Conservation (phyloP, 2,797 vertebrate genomes). For the Intellagama lesueurii region DNA sequence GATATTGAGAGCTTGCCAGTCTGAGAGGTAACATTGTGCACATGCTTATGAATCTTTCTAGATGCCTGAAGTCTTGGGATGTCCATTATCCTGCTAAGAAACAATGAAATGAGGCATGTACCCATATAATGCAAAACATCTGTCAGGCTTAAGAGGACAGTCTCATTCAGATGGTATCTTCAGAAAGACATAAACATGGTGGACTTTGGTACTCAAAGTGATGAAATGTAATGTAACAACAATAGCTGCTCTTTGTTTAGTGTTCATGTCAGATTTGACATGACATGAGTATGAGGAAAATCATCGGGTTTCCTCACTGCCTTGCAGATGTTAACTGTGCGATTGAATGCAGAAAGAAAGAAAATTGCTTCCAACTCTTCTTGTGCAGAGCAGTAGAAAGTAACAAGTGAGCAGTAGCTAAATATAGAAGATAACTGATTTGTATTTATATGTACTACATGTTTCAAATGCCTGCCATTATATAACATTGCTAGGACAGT, state of each 20-base stretch:
- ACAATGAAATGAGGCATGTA: slow-evolving; percentile 21
- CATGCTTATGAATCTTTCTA: not conserved
- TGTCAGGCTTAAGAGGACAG: slow-evolving; percentile 26
- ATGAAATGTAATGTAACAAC: slow-evolving; percentile 39
- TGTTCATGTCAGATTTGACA: slow-evolving; percentile 24
- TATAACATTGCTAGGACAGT: not conserved
- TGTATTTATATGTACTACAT: no score
- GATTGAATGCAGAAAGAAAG: slow-evolving; percentile 59
- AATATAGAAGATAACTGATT: not conserved
- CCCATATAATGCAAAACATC: slow-evolving; percentile 33
- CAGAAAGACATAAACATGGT: slow-evolving; percentile 38
- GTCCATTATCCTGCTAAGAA: not conserved
- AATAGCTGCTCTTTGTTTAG: slow-evolving; percentile 22
- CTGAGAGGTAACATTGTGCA: not conserved
- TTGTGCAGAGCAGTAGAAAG: slow-evolving; percentile 35
- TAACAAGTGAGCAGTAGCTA: not conserved
- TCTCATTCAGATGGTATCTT: slow-evolving; percentile 23
- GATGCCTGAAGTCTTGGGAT: not conserved
- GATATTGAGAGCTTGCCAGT: not conserved
- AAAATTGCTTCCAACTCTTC: slow-evolving; percentile 51
- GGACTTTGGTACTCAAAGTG: slow-evolving; percentile 24
- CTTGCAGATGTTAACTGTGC: slow-evolving; percentile 13
- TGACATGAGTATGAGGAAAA: slow-evolving; percentile 17
- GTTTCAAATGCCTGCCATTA: not conserved
- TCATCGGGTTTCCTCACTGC: not conserved